Evolutionary conservation across 2,113 vertebrate genomes (phyloP), one percentile per base, ranked within the genome.

Genomic region (Xyliphius kryptos): DNA sequence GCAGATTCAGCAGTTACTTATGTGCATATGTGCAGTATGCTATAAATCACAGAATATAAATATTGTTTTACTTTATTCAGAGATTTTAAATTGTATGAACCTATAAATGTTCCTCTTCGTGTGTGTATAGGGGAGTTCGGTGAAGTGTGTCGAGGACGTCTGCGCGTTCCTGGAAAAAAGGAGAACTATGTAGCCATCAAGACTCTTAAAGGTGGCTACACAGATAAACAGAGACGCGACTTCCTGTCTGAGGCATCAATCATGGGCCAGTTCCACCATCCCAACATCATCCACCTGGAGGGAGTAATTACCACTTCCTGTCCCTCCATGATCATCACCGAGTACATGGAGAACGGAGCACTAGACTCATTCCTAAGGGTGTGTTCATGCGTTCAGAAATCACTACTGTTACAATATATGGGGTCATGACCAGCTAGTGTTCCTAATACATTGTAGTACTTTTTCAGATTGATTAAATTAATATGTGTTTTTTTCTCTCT

Each of bases 281-380:
- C 87, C 72, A 92, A 93, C 76, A 89, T 93, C 70, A 92, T 93
- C 76, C 90, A 83, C 61, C 83, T 93, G 52, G 90, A 92, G 73
- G 91, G 91, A 0, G 88, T 93, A 0, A 75, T 93, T 75, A 92
- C 91, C 54, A 89, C 88, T 64, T 83, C 89, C 90, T 77, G 89
- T 85, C 60, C 47, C 2, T 13, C 36, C 50, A 76, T 79, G 74
- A 77, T 79, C 17, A 71, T 79, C 71, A 92, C 91, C 0, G 91
- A 93, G 74, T 93, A 91, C 85, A 93, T 93, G 91, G 91, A 92
- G 80, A 93, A 93, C 56, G 90, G 91, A 0, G 90, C 91, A 0
- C 83, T 93, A 1, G 91, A 93, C 69, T 90, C 91, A 37, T 93
- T 93, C 79, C 85, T 93, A 6, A 76, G 91, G 79, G 91, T 93